These are phyloP conservation scores for Rhynchopsitta pachyrhyncha DNA, from an alignment of 2,113 vertebrate species.

Conservation along the genomic window DNA sequence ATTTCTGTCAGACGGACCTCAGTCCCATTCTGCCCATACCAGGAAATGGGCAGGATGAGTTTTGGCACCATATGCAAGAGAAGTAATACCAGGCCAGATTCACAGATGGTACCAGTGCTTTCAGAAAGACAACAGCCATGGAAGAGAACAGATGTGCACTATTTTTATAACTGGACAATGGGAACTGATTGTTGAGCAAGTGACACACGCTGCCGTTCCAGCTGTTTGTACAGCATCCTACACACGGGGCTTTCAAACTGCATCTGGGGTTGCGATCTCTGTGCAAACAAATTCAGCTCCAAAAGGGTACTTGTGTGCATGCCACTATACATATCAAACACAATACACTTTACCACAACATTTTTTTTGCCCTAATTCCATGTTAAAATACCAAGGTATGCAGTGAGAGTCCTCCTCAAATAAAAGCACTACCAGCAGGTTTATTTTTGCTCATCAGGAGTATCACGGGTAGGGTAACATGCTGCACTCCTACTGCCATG, in stretches of 20 bases:
- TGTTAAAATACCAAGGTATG: not conserved
- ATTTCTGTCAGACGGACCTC: not conserved
- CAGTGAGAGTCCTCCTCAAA: not conserved
- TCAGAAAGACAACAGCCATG: not conserved
- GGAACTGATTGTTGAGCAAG: not conserved
- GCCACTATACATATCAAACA: not conserved
- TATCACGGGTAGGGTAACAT: not conserved
- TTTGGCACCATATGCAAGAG: not conserved
- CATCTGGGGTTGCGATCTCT: rapidly evolving
- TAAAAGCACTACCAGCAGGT: not conserved
- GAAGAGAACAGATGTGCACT: not conserved
- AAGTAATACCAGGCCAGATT: not conserved
- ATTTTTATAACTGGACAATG: not conserved
- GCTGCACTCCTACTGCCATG: not conserved
- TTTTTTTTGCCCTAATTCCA: not conserved
- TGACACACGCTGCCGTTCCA: not conserved
- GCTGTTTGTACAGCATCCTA: not conserved
- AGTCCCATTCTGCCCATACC: not conserved
- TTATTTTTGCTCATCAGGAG: not conserved
- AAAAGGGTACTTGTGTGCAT: not conserved
- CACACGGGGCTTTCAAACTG: rapidly evolving
- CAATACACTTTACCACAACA: not conserved
- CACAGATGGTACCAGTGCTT: not conserved
- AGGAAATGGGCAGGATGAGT: not conserved
- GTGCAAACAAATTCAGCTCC: not conserved